Percentiles rank a stretch among this genome's conserved stretches.
phyloP scores from a whole-genome alignment of 2,113 vertebrate genomes.

The Pituophis catenifer region DNA sequence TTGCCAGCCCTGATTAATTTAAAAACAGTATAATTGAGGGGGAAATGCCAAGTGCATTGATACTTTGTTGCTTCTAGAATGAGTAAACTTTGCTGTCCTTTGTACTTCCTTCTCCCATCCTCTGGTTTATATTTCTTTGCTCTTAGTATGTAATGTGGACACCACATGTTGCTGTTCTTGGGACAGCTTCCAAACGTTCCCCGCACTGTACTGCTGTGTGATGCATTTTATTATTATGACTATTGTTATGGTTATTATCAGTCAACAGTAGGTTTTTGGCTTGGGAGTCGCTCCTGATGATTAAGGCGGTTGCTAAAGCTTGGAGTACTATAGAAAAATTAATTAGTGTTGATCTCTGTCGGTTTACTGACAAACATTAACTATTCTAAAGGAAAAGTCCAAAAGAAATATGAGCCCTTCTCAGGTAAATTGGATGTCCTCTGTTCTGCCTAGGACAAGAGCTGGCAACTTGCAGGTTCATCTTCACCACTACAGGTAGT shows the following conservation, averaged over 20 bases:
- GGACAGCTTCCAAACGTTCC: neutral
- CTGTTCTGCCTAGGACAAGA: neutral
- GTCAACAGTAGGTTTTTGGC: neutral
- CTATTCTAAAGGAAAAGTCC: neutral
- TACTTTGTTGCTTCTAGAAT: neutral
- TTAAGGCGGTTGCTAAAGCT: neutral
- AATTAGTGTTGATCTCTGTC: neutral
- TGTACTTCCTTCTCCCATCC: neutral
- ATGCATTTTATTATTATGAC: neutral
- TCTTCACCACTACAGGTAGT: neutral
- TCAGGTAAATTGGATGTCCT: neutral
- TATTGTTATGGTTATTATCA: neutral
- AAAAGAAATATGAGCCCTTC: neutral
- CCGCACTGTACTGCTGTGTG: neutral
- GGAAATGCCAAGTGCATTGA: neutral
- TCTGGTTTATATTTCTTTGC: neutral
- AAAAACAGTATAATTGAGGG: neutral
- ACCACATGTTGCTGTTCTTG: neutral
- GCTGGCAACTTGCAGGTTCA: neutral
- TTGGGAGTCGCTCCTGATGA: neutral
- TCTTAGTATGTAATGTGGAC: neutral
- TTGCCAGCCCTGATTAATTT: neutral
- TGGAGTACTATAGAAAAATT: neutral
- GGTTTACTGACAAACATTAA: neutral
- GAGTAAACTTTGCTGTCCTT: neutral